These are phyloP conservation scores for Dryas iulia DNA, from an alignment of 1,140 invertebrate species.

Conservation along the genomic window DNA sequence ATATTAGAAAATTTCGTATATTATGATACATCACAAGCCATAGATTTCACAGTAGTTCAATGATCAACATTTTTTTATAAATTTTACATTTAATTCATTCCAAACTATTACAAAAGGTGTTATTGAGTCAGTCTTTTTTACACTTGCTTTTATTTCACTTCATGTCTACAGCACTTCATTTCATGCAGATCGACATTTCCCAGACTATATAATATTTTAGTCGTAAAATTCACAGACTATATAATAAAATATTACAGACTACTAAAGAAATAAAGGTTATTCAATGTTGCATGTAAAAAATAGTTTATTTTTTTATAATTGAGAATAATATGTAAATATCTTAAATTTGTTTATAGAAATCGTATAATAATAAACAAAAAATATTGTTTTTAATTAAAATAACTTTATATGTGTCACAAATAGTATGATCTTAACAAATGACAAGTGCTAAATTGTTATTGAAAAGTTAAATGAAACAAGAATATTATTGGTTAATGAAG, in stretches of 20 bases:
- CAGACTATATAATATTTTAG: conserved; percentile 7
- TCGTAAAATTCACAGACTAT: not conserved
- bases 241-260: not conserved
- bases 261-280: not conserved
- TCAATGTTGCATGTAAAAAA: too few relatives aligned
- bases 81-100: conserved; percentile 40
- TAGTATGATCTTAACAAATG: too few relatives aligned
- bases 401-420: too few relatives aligned
- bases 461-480: not conserved
- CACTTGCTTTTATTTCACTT: conserved; percentile 13
- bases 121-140: conserved; percentile 32
- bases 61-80: conserved; percentile 47
- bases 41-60: conserved; percentile 50
- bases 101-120: conserved; percentile 39
- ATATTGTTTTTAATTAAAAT: too few relatives aligned
- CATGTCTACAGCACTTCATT: conserved; percentile 15
- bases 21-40: conserved; percentile 62
- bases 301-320: too few relatives aligned
- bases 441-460: not conserved
- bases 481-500: not conserved
- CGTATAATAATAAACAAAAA: too few relatives aligned
- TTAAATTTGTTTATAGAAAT: too few relatives aligned
- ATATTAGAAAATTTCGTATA: conserved; percentile 40
- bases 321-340: too few relatives aligned
- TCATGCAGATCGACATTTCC: conserved; percentile 4